Conservation (phyloP, 2,888 invertebrate species). For the Cartodere bifasciata region DNA sequence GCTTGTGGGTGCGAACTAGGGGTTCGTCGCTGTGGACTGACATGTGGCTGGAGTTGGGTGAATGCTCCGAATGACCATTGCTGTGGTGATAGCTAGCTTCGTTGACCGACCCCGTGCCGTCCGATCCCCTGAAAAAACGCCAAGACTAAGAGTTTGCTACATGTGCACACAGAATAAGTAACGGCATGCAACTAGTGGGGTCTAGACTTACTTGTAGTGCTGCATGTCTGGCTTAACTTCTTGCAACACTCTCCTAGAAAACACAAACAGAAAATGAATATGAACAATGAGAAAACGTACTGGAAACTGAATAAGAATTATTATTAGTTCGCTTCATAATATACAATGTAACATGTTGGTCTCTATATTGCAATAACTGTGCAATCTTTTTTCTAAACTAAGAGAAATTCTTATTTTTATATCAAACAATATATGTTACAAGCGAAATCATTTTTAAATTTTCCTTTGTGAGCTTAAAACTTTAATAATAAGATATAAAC, state of each 20-base stretch:
- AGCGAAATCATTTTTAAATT: too few relatives aligned
- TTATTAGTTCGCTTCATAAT: too few relatives aligned
- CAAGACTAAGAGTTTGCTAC: background rate
- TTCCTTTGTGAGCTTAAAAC: too few relatives aligned
- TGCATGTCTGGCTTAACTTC: constrained; percentile 51
- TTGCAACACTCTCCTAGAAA: constrained; percentile 49
- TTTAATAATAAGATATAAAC: too few relatives aligned
- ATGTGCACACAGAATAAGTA: background rate
- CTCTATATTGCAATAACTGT: too few relatives aligned
- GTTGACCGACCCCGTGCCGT: constrained; percentile 26
- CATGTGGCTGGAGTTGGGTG: constrained; percentile 44
- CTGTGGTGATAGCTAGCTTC: constrained; percentile 38
- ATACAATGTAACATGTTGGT: too few relatives aligned
- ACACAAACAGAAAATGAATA: constrained; percentile 31
- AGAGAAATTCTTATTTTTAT: too few relatives aligned
- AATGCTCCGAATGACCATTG: constrained; percentile 54
- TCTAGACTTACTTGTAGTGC: constrained; percentile 47
- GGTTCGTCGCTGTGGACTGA: constrained; percentile 40
- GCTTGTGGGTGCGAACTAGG: constrained; percentile 49
- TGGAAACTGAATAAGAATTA: too few relatives aligned
- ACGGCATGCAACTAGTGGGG: constrained; percentile 17
- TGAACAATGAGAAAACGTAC: constrained; percentile 18
- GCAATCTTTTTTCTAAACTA: too few relatives aligned
- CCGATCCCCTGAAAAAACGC: constrained; percentile 24
- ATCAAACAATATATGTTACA: too few relatives aligned